phyloP scores from a whole-genome alignment of 2,797 vertebrate genomes.

The Myotis planiceps region DNA sequence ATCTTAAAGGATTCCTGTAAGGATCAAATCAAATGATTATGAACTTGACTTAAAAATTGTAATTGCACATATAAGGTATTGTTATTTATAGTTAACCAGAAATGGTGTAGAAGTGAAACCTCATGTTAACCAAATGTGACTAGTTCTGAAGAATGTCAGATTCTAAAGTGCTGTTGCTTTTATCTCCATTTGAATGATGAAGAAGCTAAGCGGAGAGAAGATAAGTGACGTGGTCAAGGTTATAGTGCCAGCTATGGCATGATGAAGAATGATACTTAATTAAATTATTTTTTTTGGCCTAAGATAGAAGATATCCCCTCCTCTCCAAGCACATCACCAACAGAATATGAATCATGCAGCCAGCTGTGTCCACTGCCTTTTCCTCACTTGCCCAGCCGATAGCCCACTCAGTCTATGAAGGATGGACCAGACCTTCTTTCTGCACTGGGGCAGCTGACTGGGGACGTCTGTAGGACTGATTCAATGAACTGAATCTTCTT shows the following conservation, averaged over 20 bases:
- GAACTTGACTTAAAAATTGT: constrained; percentile 7
- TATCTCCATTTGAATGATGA: constrained; percentile 22
- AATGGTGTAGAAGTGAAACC: background rate
- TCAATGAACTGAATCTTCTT: constrained; percentile 2
- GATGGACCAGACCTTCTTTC: background rate
- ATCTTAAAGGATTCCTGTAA: background rate
- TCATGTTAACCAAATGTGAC: background rate
- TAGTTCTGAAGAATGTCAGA: background rate
- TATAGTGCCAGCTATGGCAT: background rate
- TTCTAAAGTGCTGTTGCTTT: background rate
- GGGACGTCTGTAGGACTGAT: background rate
- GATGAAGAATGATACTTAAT: constrained; percentile 9
- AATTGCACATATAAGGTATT: background rate
- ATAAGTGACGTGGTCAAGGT: background rate
- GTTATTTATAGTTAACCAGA: constrained; percentile 16
- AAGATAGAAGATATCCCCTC: background rate
- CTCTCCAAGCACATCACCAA: background rate
- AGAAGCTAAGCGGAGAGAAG: background rate
- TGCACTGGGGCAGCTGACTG: background rate
- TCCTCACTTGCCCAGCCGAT: background rate
- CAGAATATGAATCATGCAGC: background rate
- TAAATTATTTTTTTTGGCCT: background rate
- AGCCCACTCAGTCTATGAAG: background rate
- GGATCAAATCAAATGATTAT: background rate
- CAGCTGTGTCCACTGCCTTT: background rate